A percentile compares a stretch with the other conserved stretches of the same genome.
These are phyloP conservation scores for Ormyrus thymus DNA, from an alignment of 2,888 invertebrate species.

Conservation along the genomic window DNA sequence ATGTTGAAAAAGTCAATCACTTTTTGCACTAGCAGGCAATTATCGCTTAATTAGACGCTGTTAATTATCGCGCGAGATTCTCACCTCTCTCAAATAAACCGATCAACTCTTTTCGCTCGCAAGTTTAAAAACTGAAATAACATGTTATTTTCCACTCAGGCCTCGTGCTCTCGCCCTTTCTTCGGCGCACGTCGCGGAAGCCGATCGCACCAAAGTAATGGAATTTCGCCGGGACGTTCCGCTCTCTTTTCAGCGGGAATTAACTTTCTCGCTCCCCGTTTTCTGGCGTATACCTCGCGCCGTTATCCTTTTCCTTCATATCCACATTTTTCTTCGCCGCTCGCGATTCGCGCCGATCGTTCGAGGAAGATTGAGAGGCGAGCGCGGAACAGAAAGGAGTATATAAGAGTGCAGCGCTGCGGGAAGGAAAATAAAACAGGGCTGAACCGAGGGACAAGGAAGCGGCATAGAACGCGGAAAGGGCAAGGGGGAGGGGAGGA, in stretches of 20 bases:
- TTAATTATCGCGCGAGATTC: too few relatives aligned
- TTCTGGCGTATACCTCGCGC: background rate
- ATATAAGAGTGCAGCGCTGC: background rate
- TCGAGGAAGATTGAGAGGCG: too few relatives aligned
- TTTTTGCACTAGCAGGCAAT: too few relatives aligned
- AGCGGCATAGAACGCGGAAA: background rate
- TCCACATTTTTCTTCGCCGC: slow-evolving; percentile 32
- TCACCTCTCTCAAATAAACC: too few relatives aligned
- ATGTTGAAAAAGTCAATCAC: too few relatives aligned
- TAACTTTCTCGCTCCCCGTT: slow-evolving; percentile 1
- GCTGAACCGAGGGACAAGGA: background rate
- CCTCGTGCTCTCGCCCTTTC: too few relatives aligned
- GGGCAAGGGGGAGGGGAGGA: too few relatives aligned
- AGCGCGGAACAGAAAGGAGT: background rate
- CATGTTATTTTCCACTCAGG: too few relatives aligned
- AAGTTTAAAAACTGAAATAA: too few relatives aligned
- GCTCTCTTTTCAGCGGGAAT: background rate
- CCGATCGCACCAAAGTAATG: slow-evolving; percentile 3
- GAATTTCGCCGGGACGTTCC: slow-evolving; percentile 15
- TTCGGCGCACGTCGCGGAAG: too few relatives aligned
- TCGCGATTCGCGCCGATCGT: background rate
- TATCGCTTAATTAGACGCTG: too few relatives aligned
- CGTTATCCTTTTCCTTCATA: slow-evolving; percentile 31
- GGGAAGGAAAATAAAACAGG: background rate
- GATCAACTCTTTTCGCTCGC: too few relatives aligned